Evolutionary conservation across 23 tunicate species (phyloP).

Genomic region (Styela plicata): DNA sequence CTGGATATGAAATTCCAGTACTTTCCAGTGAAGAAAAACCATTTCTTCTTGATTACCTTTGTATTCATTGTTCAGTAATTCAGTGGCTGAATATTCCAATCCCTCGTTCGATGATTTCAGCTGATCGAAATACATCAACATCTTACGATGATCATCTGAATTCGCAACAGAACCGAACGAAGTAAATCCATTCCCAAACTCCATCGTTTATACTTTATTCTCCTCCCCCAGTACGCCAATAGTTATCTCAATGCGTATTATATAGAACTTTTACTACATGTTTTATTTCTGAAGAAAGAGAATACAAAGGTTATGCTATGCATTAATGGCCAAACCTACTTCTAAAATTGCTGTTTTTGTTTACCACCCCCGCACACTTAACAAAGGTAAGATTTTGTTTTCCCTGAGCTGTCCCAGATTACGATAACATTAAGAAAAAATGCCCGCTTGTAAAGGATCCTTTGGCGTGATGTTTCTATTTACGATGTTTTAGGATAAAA

Average conservation of each 20-base stretch:
- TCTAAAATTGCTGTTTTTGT: too few species aligned
- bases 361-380: too few species aligned
- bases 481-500: too few species aligned
- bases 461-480: too few species aligned
- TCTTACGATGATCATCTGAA: conserved; percentile 12
- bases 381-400: too few species aligned
- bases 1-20: conserved; percentile 77
- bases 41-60: conserved; percentile 62
- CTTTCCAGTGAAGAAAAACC: conserved; percentile 72
- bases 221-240: too few species aligned
- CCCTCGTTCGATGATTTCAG: conserved; percentile 72
- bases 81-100: conserved; percentile 59
- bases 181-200: conserved; percentile 10
- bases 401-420: too few species aligned
- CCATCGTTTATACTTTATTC: background rate
- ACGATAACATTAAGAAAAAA: too few species aligned
- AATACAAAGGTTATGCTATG: background rate
- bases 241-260: too few species aligned
- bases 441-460: too few species aligned
- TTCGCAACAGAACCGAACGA: background rate
- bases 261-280: background rate
- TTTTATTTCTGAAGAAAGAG: background rate
- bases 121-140: conserved; percentile 65
- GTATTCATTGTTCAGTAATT: conserved; percentile 46
- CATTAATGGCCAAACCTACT: too few species aligned